Base-by-base conservation (phyloP, 2,113 vertebrate genomes). In the Perccottus glenii region DNA sequence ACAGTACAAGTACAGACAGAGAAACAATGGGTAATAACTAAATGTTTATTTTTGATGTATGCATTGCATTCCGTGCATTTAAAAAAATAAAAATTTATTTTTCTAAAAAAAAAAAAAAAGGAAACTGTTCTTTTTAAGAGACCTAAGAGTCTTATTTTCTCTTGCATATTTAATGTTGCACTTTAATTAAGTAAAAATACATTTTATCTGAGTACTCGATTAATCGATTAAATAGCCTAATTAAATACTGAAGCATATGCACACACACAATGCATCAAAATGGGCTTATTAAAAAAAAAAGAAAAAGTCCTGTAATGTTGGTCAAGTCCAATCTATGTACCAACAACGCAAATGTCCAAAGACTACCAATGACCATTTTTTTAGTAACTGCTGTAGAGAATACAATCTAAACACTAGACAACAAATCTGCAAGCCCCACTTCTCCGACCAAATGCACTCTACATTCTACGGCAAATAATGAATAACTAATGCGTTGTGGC, bases 231-330 rank as follows among this genome's bases (percentile, higher is more conserved):
- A n/a, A 55, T 55, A 32, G 33, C 52, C 36, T 55, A 55, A 36
- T 55, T 55, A 55, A n/a, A 55, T 55, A 11, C 52, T n/a, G 35
- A n/a, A 36, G 52, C 52, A 36, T 6, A 35, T 53, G 14, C 51
- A 19, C 48, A 36, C 52, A 38, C 38, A 55, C 52, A 52, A 52
- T 55, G 33, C 52, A 55, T 55, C 52, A 55, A 36, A 55, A 55
- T 55, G 36, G 52, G 32, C 0, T 33, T 38, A 55, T 55, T 55
- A 9, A 55, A 36, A 6, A 12, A 35, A 36, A 55, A 36, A 33
- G 11, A 55, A 38, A 36, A 55, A 36, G 32, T 8, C n/a, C 32
- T 3, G 6, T 0, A 36, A 33, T 36, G 11, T 38, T 55, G 52
- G 52, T 3, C 2, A 2, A 36, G 33, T 14, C 3, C 33, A 35